Conservation (phyloP, 2,888 invertebrate species). For the Vandiemenella viatica region DNA sequence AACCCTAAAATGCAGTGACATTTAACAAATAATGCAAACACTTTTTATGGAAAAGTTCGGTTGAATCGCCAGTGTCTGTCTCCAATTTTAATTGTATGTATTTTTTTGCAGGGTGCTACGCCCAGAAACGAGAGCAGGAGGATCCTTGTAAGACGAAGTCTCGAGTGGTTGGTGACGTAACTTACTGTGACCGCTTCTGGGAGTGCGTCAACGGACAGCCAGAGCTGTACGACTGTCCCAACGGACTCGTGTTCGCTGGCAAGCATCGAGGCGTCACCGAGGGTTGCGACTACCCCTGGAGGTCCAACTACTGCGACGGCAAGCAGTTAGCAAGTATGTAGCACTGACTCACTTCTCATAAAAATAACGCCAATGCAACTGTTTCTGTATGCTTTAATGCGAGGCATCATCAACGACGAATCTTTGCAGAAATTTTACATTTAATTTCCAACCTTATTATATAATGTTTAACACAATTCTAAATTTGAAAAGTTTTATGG, state of each 20-base stretch:
- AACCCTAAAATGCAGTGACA: too few species aligned
- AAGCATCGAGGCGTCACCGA: constrained; percentile 77
- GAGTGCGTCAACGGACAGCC: constrained; percentile 73
- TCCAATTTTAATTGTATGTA: not conserved
- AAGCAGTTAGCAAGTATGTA: constrained; percentile 58
- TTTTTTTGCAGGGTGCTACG: not conserved
- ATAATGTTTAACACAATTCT: too few species aligned
- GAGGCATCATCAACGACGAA: too few species aligned
- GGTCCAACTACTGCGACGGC: constrained; percentile 72
- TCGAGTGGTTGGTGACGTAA: constrained; percentile 58
- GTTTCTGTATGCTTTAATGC: too few species aligned
- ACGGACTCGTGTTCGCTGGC: constrained; percentile 78
- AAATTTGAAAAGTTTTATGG: too few species aligned
- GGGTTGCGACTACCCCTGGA: constrained; percentile 81
- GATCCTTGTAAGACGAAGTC: constrained; percentile 73
- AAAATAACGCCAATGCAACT: too few species aligned
- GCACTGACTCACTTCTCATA: not conserved
- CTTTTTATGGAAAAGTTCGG: too few species aligned
- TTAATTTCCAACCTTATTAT: too few species aligned
- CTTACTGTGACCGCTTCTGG: constrained; percentile 74
- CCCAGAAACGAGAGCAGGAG: constrained; percentile 11
- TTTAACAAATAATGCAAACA: too few species aligned
- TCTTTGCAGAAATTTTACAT: too few species aligned
- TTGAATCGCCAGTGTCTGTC: too few species aligned
- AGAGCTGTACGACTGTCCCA: constrained; percentile 76